Evolutionary conservation across 2,113 vertebrate genomes (phyloP).

Genomic region (Haplochromis burtoni): DNA sequence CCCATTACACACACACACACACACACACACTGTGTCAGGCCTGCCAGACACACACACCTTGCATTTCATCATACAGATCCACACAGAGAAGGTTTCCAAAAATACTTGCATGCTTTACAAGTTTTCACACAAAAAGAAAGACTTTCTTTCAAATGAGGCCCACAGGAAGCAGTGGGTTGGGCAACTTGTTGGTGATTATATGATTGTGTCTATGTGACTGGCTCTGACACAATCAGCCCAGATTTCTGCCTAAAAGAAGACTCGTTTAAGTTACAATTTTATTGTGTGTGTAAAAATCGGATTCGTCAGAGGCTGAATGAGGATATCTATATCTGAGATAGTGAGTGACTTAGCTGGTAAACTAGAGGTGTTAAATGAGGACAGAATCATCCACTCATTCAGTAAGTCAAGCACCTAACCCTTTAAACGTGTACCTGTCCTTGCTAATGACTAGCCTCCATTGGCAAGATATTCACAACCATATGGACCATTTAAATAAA

Average conservation of each 20-base stretch:
- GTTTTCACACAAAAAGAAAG: neutral
- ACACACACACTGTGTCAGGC: slow-evolving; percentile 6
- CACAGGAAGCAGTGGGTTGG: neutral
- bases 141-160: neutral
- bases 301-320: neutral
- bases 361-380: neutral
- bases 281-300: neutral
- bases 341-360: neutral
- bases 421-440: neutral
- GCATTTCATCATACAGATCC: neutral
- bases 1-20: slow-evolving; percentile 42
- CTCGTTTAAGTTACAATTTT: neutral
- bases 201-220: neutral
- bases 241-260: neutral
- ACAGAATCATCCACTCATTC: neutral
- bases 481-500: neutral
- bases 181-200: neutral
- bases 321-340: neutral
- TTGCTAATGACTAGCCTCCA: neutral
- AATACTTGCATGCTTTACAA: neutral
- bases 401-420: neutral
- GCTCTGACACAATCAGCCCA: neutral
- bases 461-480: neutral
- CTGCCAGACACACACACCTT: slow-evolving; percentile 2
- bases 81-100: neutral